phyloP scores from a whole-genome alignment of 2,113 vertebrate genomes.

The Crotalus tigris region DNA sequence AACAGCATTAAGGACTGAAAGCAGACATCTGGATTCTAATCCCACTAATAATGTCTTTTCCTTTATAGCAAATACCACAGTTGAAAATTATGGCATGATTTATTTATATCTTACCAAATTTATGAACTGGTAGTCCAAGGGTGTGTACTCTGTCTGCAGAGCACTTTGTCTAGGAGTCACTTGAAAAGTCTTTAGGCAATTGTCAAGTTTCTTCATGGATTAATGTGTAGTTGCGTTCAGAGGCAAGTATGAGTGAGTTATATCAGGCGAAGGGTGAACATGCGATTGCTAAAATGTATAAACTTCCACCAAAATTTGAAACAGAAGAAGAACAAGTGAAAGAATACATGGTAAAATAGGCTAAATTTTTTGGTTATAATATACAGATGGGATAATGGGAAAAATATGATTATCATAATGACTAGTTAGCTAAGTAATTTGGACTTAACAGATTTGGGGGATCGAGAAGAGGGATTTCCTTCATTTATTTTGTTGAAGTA shows the following conservation, averaged over 20 bases:
- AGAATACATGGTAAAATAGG: not conserved
- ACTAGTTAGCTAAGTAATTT: not conserved
- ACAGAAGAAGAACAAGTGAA: not conserved
- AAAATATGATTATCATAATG: not conserved
- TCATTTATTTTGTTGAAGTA: not conserved
- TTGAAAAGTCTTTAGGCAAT: not conserved
- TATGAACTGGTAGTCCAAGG: not conserved
- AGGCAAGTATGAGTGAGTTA: not conserved
- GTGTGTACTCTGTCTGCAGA: too few relatives aligned
- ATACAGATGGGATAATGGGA: not conserved
- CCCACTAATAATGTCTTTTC: not conserved
- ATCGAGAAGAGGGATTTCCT: not conserved
- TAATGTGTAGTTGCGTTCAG: not conserved
- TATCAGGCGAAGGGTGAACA: not conserved
- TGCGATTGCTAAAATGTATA: not conserved
- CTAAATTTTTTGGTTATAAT: not conserved
- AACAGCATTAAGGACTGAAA: conserved; percentile 14
- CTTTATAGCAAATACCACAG: not conserved
- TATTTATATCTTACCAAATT: not conserved
- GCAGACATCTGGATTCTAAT: not conserved
- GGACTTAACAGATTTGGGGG: not conserved
- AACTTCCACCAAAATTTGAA: not conserved
- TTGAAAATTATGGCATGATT: not conserved
- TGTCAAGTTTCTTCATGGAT: not conserved
- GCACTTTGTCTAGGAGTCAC: not conserved